Evolutionary conservation across 2,797 vertebrate species (phyloP).

Genomic region (Schizothorax lantsangensis): DNA sequence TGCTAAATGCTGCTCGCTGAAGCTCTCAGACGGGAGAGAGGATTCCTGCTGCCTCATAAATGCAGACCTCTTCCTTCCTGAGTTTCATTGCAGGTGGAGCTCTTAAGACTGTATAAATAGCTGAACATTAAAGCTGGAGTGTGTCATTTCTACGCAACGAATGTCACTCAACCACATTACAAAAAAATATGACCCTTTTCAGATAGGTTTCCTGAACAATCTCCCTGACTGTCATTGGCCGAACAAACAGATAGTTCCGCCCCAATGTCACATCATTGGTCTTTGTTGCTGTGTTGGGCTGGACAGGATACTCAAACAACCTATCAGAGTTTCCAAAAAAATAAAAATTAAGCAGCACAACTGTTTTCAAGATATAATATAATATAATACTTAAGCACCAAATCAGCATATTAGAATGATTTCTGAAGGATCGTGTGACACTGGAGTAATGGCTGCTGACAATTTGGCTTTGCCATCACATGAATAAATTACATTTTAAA

Average conservation of each 20-base stretch:
- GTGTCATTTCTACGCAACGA: not conserved
- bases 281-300: not conserved
- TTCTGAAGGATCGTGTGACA: not conserved
- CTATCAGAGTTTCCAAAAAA: not conserved
- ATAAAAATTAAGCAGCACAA: not conserved
- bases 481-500: not conserved
- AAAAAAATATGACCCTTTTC: not conserved
- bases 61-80: not conserved
- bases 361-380: not conserved
- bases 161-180: not conserved
- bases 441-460: not conserved
- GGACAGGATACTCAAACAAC: not conserved
- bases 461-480: not conserved
- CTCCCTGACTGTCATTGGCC: not conserved
- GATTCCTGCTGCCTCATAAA: conserved; percentile 16
- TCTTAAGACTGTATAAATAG: not conserved
- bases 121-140: not conserved
- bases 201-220: not conserved
- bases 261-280: not conserved
- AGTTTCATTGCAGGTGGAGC: not conserved
- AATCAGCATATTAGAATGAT: not conserved
- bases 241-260: not conserved
- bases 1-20: not conserved
- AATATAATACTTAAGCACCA: not conserved
- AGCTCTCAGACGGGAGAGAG: not conserved